These are phyloP conservation scores for Scleropages formosus DNA, from an alignment of 2,797 vertebrate species.

Conservation along the genomic window DNA sequence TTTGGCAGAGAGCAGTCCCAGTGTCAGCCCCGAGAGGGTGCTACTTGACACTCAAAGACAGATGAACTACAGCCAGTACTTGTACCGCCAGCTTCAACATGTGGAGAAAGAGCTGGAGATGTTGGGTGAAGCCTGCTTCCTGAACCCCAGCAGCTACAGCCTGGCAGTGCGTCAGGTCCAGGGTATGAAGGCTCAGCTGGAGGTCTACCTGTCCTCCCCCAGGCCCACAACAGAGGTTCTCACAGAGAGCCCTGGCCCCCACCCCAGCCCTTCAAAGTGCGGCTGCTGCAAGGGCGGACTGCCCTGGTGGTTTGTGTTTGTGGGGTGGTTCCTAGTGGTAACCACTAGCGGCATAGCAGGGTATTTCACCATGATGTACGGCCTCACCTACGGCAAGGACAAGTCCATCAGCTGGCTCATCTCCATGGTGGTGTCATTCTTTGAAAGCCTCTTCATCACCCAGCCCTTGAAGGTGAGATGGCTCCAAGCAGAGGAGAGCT, in stretches of 20 bases:
- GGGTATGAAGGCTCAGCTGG: slow-evolving; percentile 77
- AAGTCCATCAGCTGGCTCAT: slow-evolving; percentile 92
- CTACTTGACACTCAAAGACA: slow-evolving; percentile 58
- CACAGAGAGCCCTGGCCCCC: slow-evolving; percentile 54
- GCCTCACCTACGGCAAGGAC: slow-evolving; percentile 86
- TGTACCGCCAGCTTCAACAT: slow-evolving; percentile 81
- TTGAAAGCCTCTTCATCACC: slow-evolving; percentile 90
- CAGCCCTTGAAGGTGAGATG: slow-evolving; percentile 87
- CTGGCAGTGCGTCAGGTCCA: slow-evolving; percentile 78
- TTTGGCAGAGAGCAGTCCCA: slow-evolving; percentile 62
- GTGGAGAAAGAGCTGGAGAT: slow-evolving; percentile 78
- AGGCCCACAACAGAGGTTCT: slow-evolving; percentile 49
- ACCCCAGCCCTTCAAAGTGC: not conserved
- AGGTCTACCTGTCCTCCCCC: slow-evolving; percentile 55
- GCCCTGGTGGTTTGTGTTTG: slow-evolving; percentile 90
- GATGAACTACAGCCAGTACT: slow-evolving; percentile 68
- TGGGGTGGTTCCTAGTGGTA: slow-evolving; percentile 84
- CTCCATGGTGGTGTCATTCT: slow-evolving; percentile 88
- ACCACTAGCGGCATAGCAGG: slow-evolving; percentile 80
- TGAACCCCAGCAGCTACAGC: slow-evolving; percentile 68
- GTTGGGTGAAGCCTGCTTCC: slow-evolving; percentile 73
- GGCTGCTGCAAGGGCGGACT: slow-evolving; percentile 67
- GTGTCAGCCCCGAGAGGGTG: slow-evolving; percentile 57
- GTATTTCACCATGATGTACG: slow-evolving; percentile 93
- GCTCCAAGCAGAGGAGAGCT: not conserved